phyloP scores from a whole-genome alignment of 35 echinoderm and acorn worm genomes.

The Apostichopus japonicus region DNA sequence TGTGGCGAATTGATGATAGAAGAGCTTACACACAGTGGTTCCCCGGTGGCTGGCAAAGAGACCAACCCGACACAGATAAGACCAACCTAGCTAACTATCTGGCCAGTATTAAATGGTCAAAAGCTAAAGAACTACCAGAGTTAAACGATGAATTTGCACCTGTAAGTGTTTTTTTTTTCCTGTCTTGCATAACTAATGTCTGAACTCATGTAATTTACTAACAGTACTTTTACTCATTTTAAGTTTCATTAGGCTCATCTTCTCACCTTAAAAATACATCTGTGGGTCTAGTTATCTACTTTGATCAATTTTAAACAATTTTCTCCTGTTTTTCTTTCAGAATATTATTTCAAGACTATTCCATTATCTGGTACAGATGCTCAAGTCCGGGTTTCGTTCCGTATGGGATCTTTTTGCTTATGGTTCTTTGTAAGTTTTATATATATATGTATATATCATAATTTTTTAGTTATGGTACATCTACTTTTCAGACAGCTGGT shows the following conservation, averaged over 20 bases:
- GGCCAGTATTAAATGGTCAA: not conserved
- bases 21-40: slow-evolving; percentile 1
- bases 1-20: slow-evolving; percentile 20
- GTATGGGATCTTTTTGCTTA: slow-evolving; percentile 8
- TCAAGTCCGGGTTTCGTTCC: not conserved
- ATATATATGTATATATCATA: not conserved
- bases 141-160: slow-evolving; percentile 45
- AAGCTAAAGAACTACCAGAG: slow-evolving; percentile 19
- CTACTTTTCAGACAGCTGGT: too few relatives aligned
- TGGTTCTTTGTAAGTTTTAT: slow-evolving; percentile 29
- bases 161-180: slow-evolving; percentile 11
- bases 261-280: too few relatives aligned
- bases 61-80: slow-evolving; percentile 22
- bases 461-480: too few relatives aligned
- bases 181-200: too few relatives aligned
- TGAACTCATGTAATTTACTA: too few relatives aligned
- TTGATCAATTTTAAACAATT: too few relatives aligned
- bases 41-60: slow-evolving; percentile 10
- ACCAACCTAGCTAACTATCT: not conserved
- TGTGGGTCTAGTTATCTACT: too few relatives aligned
- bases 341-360: not conserved
- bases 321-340: not conserved
- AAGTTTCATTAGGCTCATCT: too few relatives aligned
- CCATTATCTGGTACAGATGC: not conserved
- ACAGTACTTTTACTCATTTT: too few relatives aligned